These are phyloP conservation scores for Zootoca vivipara DNA, from an alignment of 2,113 vertebrate genomes.

Conservation along the genomic window DNA sequence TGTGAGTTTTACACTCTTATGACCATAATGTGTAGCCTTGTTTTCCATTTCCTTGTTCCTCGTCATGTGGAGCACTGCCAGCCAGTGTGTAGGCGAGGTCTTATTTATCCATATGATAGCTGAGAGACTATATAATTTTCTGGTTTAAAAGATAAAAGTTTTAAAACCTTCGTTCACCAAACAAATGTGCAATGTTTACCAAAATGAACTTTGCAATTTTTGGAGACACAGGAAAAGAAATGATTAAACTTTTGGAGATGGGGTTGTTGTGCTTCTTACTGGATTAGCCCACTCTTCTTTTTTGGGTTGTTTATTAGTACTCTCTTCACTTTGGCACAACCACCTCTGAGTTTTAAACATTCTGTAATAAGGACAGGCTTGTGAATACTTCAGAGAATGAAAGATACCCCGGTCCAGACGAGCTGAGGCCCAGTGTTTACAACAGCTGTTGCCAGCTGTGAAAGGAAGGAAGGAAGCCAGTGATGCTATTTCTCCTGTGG, in stretches of 20 bases:
- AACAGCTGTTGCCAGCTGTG: slow-evolving; percentile 63
- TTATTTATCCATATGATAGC: not conserved
- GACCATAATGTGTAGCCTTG: not conserved
- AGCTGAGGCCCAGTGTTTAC: not conserved
- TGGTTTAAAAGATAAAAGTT: not conserved
- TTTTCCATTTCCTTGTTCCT: not conserved
- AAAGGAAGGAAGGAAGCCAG: slow-evolving; percentile 30
- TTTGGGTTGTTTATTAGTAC: not conserved
- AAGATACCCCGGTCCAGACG: not conserved
- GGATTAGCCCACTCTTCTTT: not conserved
- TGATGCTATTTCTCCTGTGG: slow-evolving; percentile 6
- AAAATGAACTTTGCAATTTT: not conserved
- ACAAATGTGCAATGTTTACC: not conserved
- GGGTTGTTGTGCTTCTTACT: not conserved
- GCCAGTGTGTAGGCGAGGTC: too few species aligned
- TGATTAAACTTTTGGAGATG: not conserved
- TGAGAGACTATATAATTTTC: not conserved
- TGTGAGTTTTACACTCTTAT: not conserved
- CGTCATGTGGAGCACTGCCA: not conserved
- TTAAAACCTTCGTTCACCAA: not conserved
- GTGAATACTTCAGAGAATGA: not conserved
- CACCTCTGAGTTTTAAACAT: not conserved
- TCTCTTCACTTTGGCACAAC: slow-evolving; percentile 5
- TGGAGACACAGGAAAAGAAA: not conserved
- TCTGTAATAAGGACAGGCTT: slow-evolving; percentile 4